Base-by-base conservation (phyloP, 2,888 invertebrate genomes). In the Sthenelais limicola region DNA sequence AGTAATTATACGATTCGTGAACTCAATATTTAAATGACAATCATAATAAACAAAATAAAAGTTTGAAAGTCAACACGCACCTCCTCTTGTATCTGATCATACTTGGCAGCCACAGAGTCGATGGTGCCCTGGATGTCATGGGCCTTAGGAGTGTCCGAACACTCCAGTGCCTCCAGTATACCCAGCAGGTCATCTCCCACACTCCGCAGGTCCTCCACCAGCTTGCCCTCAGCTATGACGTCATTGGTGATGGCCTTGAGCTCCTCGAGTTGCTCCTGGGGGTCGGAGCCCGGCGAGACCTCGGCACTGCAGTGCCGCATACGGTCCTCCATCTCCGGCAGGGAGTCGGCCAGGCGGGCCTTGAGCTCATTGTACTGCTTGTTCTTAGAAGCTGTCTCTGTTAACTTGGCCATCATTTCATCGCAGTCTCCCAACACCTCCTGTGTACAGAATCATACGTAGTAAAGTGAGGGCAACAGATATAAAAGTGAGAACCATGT, bases 101-200 rank as follows among this genome's bases (percentile, higher is more conserved):
- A 83, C 56, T 79, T 80, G 5, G 78, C 77, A 70, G 78, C 79
- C 5, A 79, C 74, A 12, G 78, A 77, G 4, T 77, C 78, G 18
- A 82, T 71, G 7, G 76, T 74, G 24, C 76, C 28, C 93, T 0
- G 95, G 92, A 89, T 75, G 68, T 73, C 76, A 15, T 38, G 38
- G 26, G 78, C 76, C 35, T 77, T 76, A 1, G 76, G 75, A 9
- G 76, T 72, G 32, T 75, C 76, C 68, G 35, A 48, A 35, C 74
- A 73, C 30, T 74, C 75, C 38, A 78, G 56, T n/a, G 58, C 73
- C 38, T 73, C 78, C 3, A 78, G 75, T 43, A 77, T 71, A 21
- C 30, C 70, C 7, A 78, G 35, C 35, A 77, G 62, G 33, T 73
- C 73, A 12, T 68, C 58, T 3, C 77, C 77, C n/a, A 74, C 68